Evolutionary conservation across 2,888 invertebrate species (phyloP), one percentile per base, ranked within the genome.

Genomic region (Brachyptera risi): DNA sequence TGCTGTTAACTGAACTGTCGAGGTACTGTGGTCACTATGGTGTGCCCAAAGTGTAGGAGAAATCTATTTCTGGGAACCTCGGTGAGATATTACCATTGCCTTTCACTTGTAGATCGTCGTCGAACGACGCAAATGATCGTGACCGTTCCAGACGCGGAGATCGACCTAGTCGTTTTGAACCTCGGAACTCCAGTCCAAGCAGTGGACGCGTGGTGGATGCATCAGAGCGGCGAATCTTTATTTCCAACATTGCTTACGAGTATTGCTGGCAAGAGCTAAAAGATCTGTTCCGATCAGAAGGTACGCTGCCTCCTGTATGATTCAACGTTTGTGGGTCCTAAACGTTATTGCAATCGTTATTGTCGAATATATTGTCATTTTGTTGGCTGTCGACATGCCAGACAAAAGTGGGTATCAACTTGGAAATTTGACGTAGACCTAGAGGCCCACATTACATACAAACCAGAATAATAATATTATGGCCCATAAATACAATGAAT

Each of bases 201-300:
- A 64, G 67, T 4, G 70, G 74, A 15, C 75, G 74, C 54, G 68
- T 71, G 19, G 69, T 61, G 37, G 58, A 54, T 58, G 68, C 72
- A 15, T 17, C 42, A 17, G 73, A 74, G 37, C 69, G 73, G 49
- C 79, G 92, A 67, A 84, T 95, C 65, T 92, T 91, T 74, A 89
- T 96, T 58, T 92, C 92, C 4, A 96, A 96, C 77, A 94, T 99
- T 75, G 96, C 98, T 0, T 99, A 96, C 73, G 97, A 99, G 71
- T 91, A 89, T 73, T 88, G 94, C 65, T 98, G 98, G 98, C 96
- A 96, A 72, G 97, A 98, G 74, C 79, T 99, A 57, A 99, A 99
- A 77, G 97, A 97, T 79, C 79, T 96, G 60, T 93, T 96, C 71
- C 84, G 92, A 71, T 89, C 87, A 68, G 81, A 84, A 75, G 80